These are phyloP conservation scores for Anableps anableps DNA, from an alignment of 2,797 vertebrate genomes.

Conservation along the genomic window DNA sequence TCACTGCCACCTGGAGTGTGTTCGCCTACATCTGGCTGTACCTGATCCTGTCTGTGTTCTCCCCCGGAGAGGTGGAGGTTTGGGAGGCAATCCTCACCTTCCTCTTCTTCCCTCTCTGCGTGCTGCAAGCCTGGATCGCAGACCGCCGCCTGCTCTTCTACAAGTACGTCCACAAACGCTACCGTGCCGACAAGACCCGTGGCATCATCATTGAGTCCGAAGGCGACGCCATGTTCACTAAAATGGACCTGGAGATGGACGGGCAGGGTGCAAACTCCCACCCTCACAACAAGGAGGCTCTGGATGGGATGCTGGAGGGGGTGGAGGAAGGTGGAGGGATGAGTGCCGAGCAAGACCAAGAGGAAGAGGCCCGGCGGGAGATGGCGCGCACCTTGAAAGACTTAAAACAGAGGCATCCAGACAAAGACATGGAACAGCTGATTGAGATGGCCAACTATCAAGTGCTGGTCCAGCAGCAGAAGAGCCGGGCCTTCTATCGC, in stretches of 20 bases:
- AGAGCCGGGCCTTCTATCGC: constrained; percentile 89
- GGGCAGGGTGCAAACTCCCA: constrained; percentile 81
- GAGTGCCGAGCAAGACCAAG: constrained; percentile 71
- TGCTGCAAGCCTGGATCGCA: constrained; percentile 88
- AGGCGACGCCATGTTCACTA: constrained; percentile 84
- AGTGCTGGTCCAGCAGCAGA: constrained; percentile 88
- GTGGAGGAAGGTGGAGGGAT: constrained; percentile 81
- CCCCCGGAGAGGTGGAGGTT: constrained; percentile 84
- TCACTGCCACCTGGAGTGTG: constrained; percentile 87
- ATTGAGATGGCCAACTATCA: constrained; percentile 91
- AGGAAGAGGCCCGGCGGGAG: constrained; percentile 84
- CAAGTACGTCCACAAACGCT: constrained; percentile 86
- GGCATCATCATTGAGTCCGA: constrained; percentile 88
- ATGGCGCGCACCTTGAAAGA: constrained; percentile 89
- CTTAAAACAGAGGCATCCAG: constrained; percentile 85
- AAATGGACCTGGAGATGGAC: constrained; percentile 88
- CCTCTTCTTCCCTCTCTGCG: constrained; percentile 88
- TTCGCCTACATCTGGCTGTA: constrained; percentile 91
- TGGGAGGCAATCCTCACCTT: constrained; percentile 90
- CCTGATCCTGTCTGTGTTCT: constrained; percentile 85
- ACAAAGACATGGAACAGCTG: constrained; percentile 89
- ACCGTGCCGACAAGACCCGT: constrained; percentile 84
- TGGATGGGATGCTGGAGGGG: constrained; percentile 83
- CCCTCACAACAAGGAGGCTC: constrained; percentile 80
- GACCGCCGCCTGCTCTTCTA: constrained; percentile 88